Conservation (phyloP, 2,888 invertebrate genomes). For the Cheilosia variabilis region DNA sequence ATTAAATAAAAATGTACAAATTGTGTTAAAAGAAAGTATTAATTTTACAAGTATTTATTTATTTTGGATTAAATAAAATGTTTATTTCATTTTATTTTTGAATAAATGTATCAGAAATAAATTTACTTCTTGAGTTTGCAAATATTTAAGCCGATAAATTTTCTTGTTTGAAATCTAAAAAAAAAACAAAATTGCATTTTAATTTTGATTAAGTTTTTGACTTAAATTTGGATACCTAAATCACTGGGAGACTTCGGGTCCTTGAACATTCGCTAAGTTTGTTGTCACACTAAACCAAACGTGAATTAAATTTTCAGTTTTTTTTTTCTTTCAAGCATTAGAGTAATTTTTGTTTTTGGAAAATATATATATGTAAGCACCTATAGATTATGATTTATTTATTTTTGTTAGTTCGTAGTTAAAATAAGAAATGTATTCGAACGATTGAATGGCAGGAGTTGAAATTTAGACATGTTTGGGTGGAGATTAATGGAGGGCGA, state of each 20-base stretch:
- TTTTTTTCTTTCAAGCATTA: constrained; percentile 24
- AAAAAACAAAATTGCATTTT: constrained; percentile 13
- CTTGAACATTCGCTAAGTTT: constrained; percentile 44
- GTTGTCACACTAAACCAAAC: constrained; percentile 57
- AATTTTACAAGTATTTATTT: constrained; percentile 55
- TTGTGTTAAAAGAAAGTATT: constrained; percentile 15
- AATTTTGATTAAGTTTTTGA: constrained; percentile 56
- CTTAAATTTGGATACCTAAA: constrained; percentile 58
- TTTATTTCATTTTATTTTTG: constrained; percentile 23
- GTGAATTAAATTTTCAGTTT: constrained; percentile 26
- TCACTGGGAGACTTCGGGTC: constrained; percentile 32
- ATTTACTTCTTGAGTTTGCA: constrained; percentile 11
- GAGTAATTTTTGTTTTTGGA: constrained; percentile 25
- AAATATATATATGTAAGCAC: constrained; percentile 66
- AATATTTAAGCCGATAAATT: constrained; percentile 32
- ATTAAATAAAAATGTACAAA: constrained; percentile 30
- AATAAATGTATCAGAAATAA: constrained; percentile 27
- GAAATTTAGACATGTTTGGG: too few relatives aligned
- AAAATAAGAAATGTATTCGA: constrained; percentile 29
- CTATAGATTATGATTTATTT: constrained; percentile 61
- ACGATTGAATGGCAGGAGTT: constrained; percentile 25
- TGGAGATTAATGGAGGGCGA: too few relatives aligned
- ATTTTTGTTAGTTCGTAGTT: constrained; percentile 8
- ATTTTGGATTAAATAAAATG: constrained; percentile 25
- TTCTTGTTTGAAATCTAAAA: constrained; percentile 29